Percentiles rank a stretch among this genome's conserved stretches.
phyloP scores from a whole-genome alignment of 2,888 invertebrate genomes.

The Drosophila robusta region DNA sequence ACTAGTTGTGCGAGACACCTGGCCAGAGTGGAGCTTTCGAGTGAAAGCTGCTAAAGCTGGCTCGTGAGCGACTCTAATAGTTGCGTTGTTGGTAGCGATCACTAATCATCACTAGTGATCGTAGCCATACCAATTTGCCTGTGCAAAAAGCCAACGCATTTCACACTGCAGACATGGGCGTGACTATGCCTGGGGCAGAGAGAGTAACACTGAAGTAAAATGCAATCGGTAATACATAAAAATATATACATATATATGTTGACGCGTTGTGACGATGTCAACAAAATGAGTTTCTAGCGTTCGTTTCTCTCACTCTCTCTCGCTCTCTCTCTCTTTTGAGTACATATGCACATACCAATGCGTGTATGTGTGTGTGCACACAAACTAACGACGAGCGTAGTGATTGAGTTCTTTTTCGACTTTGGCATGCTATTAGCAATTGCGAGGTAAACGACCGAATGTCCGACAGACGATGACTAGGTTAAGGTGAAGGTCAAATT shows the following conservation, averaged over 20 bases:
- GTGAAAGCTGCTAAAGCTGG: slow-evolving; percentile 36
- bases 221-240: background rate
- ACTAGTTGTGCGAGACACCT: slow-evolving; percentile 44
- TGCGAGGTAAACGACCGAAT: slow-evolving; percentile 85
- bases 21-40: slow-evolving; percentile 43
- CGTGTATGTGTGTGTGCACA: background rate
- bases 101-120: background rate
- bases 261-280: background rate
- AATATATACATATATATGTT: background rate
- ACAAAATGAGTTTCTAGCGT: slow-evolving; percentile 7
- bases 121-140: background rate
- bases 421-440: slow-evolving; percentile 55
- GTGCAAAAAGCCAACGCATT: background rate
- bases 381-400: slow-evolving; percentile 31
- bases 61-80: background rate
- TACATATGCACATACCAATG: slow-evolving; percentile 1
- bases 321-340: background rate
- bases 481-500: slow-evolving; percentile 86
- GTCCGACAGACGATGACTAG: slow-evolving; percentile 85
- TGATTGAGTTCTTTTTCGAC: slow-evolving; percentile 58
- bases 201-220: background rate
- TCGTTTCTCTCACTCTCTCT: background rate
- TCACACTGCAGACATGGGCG: background rate
- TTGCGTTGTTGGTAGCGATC: too few species aligned
- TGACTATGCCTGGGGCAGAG: background rate